phyloP scores from a whole-genome alignment of 1,140 invertebrate species.

The Aplysia californica region DNA sequence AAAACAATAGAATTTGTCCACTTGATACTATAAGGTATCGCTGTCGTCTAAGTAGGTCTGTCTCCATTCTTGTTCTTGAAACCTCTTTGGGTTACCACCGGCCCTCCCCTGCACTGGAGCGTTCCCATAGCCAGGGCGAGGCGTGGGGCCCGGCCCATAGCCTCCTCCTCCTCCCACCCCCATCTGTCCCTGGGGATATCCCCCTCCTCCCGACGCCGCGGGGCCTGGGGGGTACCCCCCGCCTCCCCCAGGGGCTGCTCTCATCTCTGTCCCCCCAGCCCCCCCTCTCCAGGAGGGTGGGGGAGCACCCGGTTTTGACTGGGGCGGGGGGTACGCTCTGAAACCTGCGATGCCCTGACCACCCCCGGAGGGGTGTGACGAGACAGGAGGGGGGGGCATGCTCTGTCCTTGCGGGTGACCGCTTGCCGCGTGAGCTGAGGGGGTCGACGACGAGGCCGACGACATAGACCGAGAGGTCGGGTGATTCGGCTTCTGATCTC shows the following conservation, averaged over 20 bases:
- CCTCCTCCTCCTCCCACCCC: no score
- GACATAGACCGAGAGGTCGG: background rate
- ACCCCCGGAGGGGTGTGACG: background rate
- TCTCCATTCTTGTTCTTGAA: slow-evolving; percentile 27
- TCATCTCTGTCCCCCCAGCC: background rate
- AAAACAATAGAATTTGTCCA: background rate
- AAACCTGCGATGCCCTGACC: slow-evolving; percentile 1
- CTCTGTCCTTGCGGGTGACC: no score
- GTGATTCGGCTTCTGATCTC: background rate
- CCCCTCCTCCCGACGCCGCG: no score
- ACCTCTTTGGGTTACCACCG: no score
- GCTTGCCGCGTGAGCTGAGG: no score
- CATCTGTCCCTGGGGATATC: no score
- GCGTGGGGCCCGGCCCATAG: no score
- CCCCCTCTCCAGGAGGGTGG: background rate
- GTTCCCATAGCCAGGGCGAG: no score
- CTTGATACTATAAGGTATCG: slow-evolving; percentile 7
- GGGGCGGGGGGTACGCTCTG: slow-evolving; percentile 17
- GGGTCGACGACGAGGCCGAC: background rate
- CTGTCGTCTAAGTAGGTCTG: slow-evolving; percentile 36
- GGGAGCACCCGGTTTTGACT: background rate
- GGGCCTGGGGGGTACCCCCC: background rate
- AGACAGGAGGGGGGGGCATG: background rate
- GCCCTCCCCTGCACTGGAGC: no score
- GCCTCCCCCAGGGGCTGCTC: background rate